phyloP scores from a whole-genome alignment of 2,888 invertebrate species.

The Criorhina ranunculi region DNA sequence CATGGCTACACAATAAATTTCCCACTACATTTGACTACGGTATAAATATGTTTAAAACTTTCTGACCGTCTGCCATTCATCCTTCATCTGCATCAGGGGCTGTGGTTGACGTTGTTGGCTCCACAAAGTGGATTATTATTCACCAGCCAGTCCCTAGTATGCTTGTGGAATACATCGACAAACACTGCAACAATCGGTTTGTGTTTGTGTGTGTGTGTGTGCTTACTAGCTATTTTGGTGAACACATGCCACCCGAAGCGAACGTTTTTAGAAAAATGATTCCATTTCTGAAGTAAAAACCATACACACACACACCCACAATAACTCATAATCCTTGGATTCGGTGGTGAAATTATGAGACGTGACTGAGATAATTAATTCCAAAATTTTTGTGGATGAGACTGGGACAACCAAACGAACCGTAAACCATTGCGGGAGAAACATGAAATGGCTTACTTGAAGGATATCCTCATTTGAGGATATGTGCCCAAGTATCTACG shows the following conservation, averaged over 20 bases:
- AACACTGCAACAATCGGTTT: constrained; percentile 20
- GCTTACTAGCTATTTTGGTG: background rate
- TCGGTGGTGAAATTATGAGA: constrained; percentile 72
- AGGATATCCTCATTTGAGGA: constrained; percentile 55
- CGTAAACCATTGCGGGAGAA: constrained; percentile 65
- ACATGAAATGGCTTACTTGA: constrained; percentile 62
- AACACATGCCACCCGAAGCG: constrained; percentile 44
- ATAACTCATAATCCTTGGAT: constrained; percentile 68
- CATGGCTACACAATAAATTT: background rate
- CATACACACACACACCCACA: constrained; percentile 26
- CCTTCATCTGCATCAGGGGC: constrained; percentile 56
- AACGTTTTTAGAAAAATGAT: constrained; percentile 35
- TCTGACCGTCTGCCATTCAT: constrained; percentile 52
- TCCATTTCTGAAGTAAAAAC: constrained; percentile 39
- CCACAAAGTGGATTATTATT: constrained; percentile 60
- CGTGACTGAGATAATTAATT: constrained; percentile 77
- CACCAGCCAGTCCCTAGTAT: constrained; percentile 34
- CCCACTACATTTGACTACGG: background rate
- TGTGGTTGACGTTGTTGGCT: constrained; percentile 63
- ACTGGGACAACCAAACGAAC: constrained; percentile 55
- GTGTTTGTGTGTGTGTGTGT: background rate
- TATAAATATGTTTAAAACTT: constrained; percentile 41
- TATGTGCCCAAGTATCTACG: constrained; percentile 42
- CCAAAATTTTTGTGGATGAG: constrained; percentile 38
- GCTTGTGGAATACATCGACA: constrained; percentile 18